Conservation (phyloP, 2,797 vertebrate genomes). For the Enteromius paludinosus region DNA sequence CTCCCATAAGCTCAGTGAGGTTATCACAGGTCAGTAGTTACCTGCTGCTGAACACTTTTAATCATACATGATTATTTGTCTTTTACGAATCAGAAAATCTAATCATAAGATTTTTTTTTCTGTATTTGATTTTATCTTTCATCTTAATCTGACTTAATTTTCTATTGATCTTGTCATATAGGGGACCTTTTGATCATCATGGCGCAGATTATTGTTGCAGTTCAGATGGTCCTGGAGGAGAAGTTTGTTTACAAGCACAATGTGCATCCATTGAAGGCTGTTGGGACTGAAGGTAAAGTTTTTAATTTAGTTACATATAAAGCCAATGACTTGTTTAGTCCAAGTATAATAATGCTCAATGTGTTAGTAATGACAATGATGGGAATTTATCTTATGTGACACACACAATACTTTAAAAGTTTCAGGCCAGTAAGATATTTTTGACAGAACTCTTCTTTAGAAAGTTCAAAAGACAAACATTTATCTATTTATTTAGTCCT, state of each 20-base stretch:
- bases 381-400: not conserved
- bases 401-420: not conserved
- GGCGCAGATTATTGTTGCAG: slow-evolving; percentile 89
- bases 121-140: not conserved
- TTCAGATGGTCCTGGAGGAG: slow-evolving; percentile 96
- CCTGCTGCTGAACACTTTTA: not conserved
- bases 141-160: not conserved
- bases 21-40: slow-evolving; percentile 85
- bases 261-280: slow-evolving; percentile 88
- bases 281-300: slow-evolving; percentile 89
- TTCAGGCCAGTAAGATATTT: too few species aligned
- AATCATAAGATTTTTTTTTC: not conserved
- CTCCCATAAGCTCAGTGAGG: slow-evolving; percentile 81
- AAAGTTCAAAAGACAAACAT: not conserved
- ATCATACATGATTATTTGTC: not conserved
- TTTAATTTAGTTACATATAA: not conserved
- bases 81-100: not conserved
- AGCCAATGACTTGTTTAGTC: not conserved
- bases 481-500: not conserved
- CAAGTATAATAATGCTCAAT: not conserved
- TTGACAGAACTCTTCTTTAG: not conserved
- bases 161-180: slow-evolving; percentile 58
- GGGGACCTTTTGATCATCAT: slow-evolving; percentile 93
- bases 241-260: slow-evolving; percentile 93
- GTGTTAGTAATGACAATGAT: slow-evolving; percentile 1